Evolutionary conservation across 2,797 vertebrate species (phyloP).

Genomic region (Ibycter americanus): DNA sequence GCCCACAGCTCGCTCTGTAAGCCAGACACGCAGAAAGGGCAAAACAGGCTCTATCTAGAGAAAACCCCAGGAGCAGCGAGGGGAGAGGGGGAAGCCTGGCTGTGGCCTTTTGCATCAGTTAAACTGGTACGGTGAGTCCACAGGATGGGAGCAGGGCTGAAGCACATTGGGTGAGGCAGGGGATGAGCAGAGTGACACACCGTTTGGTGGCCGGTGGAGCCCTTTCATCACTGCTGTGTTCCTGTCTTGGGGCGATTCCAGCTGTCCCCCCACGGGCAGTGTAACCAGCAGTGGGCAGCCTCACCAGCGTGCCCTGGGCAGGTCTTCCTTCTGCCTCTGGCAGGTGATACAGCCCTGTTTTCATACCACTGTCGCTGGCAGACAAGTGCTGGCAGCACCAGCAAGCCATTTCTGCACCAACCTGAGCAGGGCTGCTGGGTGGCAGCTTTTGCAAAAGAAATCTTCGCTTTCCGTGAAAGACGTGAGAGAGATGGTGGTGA

Average conservation of each 20-base stretch:
- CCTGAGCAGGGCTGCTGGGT: neutral
- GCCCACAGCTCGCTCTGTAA: neutral
- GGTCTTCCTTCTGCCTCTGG: neutral
- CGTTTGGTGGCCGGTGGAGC: rapidly evolving
- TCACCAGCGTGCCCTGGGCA: neutral
- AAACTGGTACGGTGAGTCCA: rapidly evolving
- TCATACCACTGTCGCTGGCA: rapidly evolving
- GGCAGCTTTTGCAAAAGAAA: neutral
- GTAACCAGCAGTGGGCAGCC: neutral
- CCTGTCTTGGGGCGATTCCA: neutral
- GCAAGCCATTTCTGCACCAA: neutral
- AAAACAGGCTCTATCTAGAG: neutral
- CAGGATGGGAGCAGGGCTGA: neutral
- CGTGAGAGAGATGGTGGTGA: rapidly evolving
- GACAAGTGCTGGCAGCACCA: rapidly evolving
- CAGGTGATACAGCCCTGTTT: neutral
- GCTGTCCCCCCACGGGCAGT: rapidly evolving
- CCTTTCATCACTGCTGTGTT: neutral
- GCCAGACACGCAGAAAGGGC: neutral
- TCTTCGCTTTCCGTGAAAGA: neutral
- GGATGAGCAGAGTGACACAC: neutral
- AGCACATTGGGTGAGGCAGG: rapidly evolving
- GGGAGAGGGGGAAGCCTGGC: neutral
- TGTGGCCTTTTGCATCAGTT: neutral
- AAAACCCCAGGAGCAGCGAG: neutral